Percentiles rank a stretch among this genome's conserved stretches.
phyloP scores from a whole-genome alignment of 2,888 invertebrate genomes.

The Andricus curvator region DNA sequence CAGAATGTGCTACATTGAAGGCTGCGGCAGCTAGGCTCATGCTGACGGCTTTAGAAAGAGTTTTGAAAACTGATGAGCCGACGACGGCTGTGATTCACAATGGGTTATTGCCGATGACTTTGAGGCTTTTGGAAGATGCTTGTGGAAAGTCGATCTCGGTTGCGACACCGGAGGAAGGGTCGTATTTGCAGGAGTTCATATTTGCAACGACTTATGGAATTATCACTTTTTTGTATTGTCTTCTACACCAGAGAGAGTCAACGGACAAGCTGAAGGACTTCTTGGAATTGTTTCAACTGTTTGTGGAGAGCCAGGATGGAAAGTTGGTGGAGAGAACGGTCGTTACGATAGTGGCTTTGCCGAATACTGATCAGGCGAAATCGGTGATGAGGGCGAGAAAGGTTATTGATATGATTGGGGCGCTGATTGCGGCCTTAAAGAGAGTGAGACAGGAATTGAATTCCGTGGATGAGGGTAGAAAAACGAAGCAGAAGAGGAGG shows the following conservation, averaged over 20 bases:
- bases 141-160: constrained; percentile 67
- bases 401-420: constrained; percentile 81
- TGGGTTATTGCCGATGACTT: constrained; percentile 82
- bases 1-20: constrained; percentile 80
- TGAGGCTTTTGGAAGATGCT: constrained; percentile 82
- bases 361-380: constrained; percentile 76
- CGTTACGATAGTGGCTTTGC: constrained; percentile 80
- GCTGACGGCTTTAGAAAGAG: constrained; percentile 81
- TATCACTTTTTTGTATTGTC: constrained; percentile 81
- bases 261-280: constrained; percentile 80
- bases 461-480: constrained; percentile 80
- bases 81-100: constrained; percentile 81
- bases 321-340: constrained; percentile 81
- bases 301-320: constrained; percentile 82
- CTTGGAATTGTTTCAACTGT: constrained; percentile 81
- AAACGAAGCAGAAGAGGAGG: constrained; percentile 79
- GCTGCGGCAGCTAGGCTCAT: constrained; percentile 81
- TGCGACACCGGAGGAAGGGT: constrained; percentile 76
- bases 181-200: constrained; percentile 81
- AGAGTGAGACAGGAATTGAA: constrained; percentile 81
- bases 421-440: constrained; percentile 81
- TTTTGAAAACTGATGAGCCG: constrained; percentile 80
- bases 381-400: constrained; percentile 79
- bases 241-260: constrained; percentile 79
- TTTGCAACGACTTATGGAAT: constrained; percentile 82